Percentiles rank a stretch among this genome's conserved stretches.
phyloP scores from a whole-genome alignment of 2,888 invertebrate genomes.

The Aphodius granarius region DNA sequence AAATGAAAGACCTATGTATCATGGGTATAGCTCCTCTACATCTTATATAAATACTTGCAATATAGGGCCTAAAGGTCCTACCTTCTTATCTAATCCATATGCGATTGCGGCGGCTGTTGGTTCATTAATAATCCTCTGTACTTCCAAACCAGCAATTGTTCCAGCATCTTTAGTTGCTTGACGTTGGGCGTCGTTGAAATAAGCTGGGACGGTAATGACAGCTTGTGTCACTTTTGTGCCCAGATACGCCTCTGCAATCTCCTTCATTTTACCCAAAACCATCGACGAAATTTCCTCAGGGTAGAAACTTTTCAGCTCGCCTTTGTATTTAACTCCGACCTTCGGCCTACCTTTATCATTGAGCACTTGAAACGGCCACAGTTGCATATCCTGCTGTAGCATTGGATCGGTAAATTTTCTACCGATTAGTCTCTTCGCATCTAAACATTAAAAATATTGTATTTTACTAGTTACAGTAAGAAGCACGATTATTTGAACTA shows the following conservation, averaged over 20 bases:
- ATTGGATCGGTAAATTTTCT: slow-evolving; percentile 64
- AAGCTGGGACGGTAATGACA: slow-evolving; percentile 63
- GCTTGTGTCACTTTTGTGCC: slow-evolving; percentile 54
- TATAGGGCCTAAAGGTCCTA: slow-evolving; percentile 42
- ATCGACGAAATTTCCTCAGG: slow-evolving; percentile 61
- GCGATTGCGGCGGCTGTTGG: slow-evolving; percentile 69
- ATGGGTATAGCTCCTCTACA: too few species aligned
- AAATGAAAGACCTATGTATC: too few species aligned
- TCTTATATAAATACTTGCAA: too few species aligned
- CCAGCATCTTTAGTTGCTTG: slow-evolving; percentile 72
- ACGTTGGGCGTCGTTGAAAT: slow-evolving; percentile 68
- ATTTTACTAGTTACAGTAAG: too few species aligned
- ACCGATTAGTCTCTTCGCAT: slow-evolving; percentile 69
- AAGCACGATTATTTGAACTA: too few species aligned
- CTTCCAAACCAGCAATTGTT: slow-evolving; percentile 63
- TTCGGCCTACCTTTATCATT: slow-evolving; percentile 54
- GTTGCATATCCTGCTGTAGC: slow-evolving; percentile 66
- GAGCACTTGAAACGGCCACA: slow-evolving; percentile 65
- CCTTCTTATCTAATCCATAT: slow-evolving; percentile 60
- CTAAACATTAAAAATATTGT: slow-evolving; percentile 47
- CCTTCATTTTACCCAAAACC: slow-evolving; percentile 64
- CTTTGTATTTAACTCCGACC: slow-evolving; percentile 51
- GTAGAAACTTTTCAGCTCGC: slow-evolving; percentile 53
- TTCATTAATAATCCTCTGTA: slow-evolving; percentile 67
- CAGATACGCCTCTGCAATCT: slow-evolving; percentile 55